Evolutionary conservation across 2,888 invertebrate genomes (phyloP), one percentile per base, ranked within the genome.

Genomic region (Apamea crenata): DNA sequence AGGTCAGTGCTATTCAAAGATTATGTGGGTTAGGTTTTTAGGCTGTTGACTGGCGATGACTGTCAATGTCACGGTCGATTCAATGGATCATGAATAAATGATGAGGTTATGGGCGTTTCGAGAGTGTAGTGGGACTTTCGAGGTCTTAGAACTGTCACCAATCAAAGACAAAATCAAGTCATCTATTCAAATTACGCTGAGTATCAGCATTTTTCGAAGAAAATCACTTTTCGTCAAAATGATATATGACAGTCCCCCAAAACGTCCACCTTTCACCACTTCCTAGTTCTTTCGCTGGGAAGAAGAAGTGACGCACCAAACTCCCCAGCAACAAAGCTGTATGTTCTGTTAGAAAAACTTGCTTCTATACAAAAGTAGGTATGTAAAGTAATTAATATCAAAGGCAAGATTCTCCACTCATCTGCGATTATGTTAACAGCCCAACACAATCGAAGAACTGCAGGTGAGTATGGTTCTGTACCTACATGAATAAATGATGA

Each of bases 1-100:
- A 59, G 67, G 72, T n/a, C 72, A 63, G 6, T 63, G 72, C 10
- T 69, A 77, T 72, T 50, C 32, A 50, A 71, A 77, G 29, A 61
- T 63, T 29, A 68, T 2, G 40, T 50, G n/a, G 53, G 59, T 68
- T 40, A 10, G 7, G 40, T 69, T 75, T 21, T 63, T 56, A 50
- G 63, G 50, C 50, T 47, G 12, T 29, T 12, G 25, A 14, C 36
- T 65, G 29, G 25, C 68, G 18, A 73, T 32, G 29, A n/a, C 36
- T 63, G 59, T 59, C 12, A 44, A n/a, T 65, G 10, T n/a, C 40
- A 40, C 2, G 16, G 32, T 44, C 36, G 21, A 65, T 40, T 63
- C 14, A 56, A 40, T 36, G 40, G 7, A 29, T 29, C 14, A 16
- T 44, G 32, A 36, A 66, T 56, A 47, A 47, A 36, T 77, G 18